Percentiles rank a stretch among this genome's conserved stretches.
phyloP scores from a whole-genome alignment of 2,113 vertebrate species.

The Okapia johnstoni region DNA sequence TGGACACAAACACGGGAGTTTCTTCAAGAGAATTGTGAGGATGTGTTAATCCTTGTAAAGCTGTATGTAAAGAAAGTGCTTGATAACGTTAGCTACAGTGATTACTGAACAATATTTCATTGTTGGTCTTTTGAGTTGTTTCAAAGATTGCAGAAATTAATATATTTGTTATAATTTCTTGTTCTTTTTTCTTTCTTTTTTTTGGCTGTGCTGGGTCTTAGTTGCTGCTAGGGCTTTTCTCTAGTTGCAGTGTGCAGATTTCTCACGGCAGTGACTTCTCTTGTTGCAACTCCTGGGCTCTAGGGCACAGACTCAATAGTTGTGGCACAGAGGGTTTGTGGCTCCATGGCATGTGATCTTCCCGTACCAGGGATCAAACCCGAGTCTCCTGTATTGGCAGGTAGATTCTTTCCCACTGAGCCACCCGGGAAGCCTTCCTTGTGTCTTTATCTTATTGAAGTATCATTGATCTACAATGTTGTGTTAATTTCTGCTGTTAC shows the following conservation, averaged over 20 bases:
- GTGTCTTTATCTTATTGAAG: neutral
- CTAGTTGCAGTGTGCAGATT: rapidly evolving
- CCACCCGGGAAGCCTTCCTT: neutral
- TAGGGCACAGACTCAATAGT: neutral
- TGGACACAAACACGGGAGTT: neutral
- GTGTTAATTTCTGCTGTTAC: neutral
- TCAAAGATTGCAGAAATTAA: neutral
- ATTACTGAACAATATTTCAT: neutral
- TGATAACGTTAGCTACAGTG: neutral
- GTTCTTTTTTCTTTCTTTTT: neutral
- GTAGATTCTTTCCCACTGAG: neutral
- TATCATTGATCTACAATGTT: neutral
- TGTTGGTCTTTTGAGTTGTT: neutral
- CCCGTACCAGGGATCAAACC: neutral
- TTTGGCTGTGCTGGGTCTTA: neutral
- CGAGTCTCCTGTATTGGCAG: neutral
- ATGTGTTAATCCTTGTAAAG: neutral
- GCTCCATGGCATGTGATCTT: neutral
- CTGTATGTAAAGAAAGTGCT: neutral
- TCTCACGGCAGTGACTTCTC: rapidly evolving
- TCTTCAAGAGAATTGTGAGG: neutral
- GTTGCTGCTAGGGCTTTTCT: neutral
- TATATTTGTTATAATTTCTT: neutral
- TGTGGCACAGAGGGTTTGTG: neutral
- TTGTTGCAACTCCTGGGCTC: neutral